These are phyloP conservation scores for Austrofundulus limnaeus DNA, from an alignment of 2,113 vertebrate species.

Conservation along the genomic window DNA sequence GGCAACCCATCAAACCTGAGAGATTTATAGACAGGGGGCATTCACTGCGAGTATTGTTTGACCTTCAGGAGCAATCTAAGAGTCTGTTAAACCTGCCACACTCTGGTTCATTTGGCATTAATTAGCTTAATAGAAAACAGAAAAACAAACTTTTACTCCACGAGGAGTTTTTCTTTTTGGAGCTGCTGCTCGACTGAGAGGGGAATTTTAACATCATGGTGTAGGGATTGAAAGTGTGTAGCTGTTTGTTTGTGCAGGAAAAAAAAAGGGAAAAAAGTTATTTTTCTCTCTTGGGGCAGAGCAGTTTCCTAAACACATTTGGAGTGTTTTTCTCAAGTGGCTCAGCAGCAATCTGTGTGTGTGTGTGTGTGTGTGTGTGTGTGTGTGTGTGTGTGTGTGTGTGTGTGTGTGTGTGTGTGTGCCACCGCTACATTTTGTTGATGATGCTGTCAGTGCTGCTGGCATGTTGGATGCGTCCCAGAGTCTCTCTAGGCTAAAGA, in stretches of 20 bases:
- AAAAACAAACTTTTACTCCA: constrained; percentile 43
- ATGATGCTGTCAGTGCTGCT: constrained; percentile 74
- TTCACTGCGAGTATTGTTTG: constrained; percentile 38
- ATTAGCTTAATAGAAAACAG: constrained; percentile 55
- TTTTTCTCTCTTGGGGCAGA: constrained; percentile 57
- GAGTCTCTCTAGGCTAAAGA: constrained; percentile 62
- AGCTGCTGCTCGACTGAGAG: constrained; percentile 12
- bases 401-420: constrained; percentile 27
- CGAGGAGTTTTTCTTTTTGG: constrained; percentile 32
- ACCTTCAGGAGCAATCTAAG: constrained; percentile 61
- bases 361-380: constrained; percentile 21
- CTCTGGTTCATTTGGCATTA: constrained; percentile 59
- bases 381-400: constrained; percentile 25
- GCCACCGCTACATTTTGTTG: constrained; percentile 67
- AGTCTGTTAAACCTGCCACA: constrained; percentile 59
- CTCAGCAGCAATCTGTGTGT: constrained; percentile 54
- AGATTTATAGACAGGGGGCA: constrained; percentile 48
- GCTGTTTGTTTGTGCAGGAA: constrained; percentile 61
- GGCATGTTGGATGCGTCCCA: constrained; percentile 65
- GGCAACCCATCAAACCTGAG: constrained; percentile 43
- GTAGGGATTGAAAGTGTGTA: constrained; percentile 34
- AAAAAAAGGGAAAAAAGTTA: constrained; percentile 46
- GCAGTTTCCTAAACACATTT: constrained; percentile 72
- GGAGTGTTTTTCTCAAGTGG: constrained; percentile 72
- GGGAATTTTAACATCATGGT: constrained; percentile 27